Conservation (phyloP, 64 coral and sea anemone species). For the Anthopleura sola region DNA sequence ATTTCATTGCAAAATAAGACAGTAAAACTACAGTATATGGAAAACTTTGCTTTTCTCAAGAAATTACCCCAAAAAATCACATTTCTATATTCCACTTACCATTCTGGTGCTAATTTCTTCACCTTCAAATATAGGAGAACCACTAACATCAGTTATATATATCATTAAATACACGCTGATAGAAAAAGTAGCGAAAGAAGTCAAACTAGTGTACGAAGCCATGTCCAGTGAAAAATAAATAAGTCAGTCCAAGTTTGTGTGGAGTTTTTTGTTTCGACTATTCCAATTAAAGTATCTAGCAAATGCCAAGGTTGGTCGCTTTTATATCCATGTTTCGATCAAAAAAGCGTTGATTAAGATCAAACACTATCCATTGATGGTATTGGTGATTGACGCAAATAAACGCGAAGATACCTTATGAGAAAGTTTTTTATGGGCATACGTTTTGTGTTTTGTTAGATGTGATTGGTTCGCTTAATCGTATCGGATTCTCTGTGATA, state of each 20-base stretch:
- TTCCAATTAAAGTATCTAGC: neutral
- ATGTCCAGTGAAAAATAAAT: neutral
- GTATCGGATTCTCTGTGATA: too few species aligned
- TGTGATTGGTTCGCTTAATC: too few species aligned
- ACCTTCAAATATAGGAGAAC: neutral
- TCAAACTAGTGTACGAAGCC: neutral
- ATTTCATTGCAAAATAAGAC: too few species aligned
- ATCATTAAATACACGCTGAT: neutral
- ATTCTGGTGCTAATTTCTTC: neutral
- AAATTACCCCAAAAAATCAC: neutral
- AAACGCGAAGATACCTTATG: neutral
- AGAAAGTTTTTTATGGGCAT: too few species aligned
- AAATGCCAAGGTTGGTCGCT: neutral
- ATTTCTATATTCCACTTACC: neutral
- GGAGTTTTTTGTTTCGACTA: neutral
- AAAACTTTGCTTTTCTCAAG: neutral
- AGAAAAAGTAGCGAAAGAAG: neutral
- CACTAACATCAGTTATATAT: neutral
- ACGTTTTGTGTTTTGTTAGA: too few species aligned
- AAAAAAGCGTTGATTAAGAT: neutral
- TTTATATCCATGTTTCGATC: neutral
- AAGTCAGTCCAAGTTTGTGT: neutral
- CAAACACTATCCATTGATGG: neutral
- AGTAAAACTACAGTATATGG: too few species aligned
- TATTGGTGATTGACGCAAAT: neutral